A percentile compares a stretch with the other conserved stretches of the same genome.
Evolutionary conservation across 2,888 invertebrate genomes (phyloP).

Genomic region (Acanthopleura granulata): DNA sequence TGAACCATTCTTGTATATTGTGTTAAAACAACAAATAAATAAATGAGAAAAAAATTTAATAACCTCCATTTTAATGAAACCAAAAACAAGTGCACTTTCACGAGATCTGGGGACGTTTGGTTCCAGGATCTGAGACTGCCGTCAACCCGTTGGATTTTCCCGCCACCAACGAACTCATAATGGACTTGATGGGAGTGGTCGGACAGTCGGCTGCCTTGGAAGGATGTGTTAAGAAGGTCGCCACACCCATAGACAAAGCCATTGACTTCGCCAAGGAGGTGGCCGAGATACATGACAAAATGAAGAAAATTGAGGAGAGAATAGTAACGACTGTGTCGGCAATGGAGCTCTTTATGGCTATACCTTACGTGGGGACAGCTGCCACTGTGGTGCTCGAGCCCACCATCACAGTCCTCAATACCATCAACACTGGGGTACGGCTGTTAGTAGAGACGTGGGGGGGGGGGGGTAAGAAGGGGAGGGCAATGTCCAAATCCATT

Average conservation of each 20-base stretch:
- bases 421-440: background rate
- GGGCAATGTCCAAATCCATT: no score
- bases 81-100: no score
- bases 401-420: background rate
- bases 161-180: background rate
- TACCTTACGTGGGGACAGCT: background rate
- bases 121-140: no score
- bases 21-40: no score
- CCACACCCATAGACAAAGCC: background rate
- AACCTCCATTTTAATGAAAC: no score
- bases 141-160: no score
- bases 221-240: background rate
- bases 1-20: no score
- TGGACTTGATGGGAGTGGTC: background rate
- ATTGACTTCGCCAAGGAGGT: background rate
- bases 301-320: background rate
- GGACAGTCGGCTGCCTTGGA: background rate
- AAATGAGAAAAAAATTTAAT: no score
- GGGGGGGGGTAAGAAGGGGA: no score
- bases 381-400: background rate
- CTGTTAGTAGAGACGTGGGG: no score
- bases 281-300: background rate
- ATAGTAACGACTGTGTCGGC: background rate
- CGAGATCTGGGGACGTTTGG: no score
- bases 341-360: background rate